A percentile compares a stretch with the other conserved stretches of the same genome.
These are phyloP conservation scores for Sarcophaga peregrina DNA, from an alignment of 1,140 invertebrate genomes.

Conservation along the genomic window DNA sequence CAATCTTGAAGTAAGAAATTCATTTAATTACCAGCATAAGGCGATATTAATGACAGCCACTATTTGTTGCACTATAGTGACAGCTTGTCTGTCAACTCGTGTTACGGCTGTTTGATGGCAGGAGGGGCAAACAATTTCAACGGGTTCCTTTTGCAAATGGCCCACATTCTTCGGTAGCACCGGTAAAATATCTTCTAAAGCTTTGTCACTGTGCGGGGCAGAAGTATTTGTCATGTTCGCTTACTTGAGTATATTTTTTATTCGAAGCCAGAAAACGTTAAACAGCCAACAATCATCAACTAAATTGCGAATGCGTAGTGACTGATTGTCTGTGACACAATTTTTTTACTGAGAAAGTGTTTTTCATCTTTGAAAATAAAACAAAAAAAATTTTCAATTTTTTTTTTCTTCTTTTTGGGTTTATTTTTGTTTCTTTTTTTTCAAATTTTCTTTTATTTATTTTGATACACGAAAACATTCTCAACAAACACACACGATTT, in stretches of 20 bases:
- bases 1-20: not conserved
- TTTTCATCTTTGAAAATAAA: not conserved
- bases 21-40: conserved; percentile 55
- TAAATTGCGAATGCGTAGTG: conserved; percentile 16
- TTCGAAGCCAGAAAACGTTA: not conserved
- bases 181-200: conserved; percentile 50
- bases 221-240: conserved; percentile 5
- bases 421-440: not conserved
- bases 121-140: conserved; percentile 59
- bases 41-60: conserved; percentile 53
- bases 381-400: not conserved
- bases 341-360: conserved; percentile 20
- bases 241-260: no score
- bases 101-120: conserved; percentile 53
- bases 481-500: no score
- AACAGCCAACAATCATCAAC: not conserved
- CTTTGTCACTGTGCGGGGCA: not conserved
- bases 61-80: conserved; percentile 54
- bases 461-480: not conserved
- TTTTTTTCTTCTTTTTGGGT: no score
- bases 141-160: conserved; percentile 53
- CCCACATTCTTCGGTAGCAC: conserved; percentile 57
- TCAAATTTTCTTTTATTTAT: not conserved
- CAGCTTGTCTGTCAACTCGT: conserved; percentile 53
- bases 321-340: conserved; percentile 26